These are phyloP conservation scores for Vanacampus margaritifer DNA, from an alignment of 2,113 vertebrate genomes.

Conservation along the genomic window DNA sequence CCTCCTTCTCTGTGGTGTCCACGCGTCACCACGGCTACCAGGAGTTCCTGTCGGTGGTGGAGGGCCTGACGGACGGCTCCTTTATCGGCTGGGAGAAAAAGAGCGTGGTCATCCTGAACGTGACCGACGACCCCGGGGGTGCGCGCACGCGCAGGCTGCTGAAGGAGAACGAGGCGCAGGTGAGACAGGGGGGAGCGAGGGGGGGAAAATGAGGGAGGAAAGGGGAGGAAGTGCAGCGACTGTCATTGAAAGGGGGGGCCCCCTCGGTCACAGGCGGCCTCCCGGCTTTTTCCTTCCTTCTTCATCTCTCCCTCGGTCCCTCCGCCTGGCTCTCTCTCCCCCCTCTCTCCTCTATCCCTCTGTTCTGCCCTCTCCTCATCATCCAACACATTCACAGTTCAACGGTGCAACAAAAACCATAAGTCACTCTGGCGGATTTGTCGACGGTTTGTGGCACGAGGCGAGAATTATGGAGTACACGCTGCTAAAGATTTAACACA, in stretches of 20 bases:
- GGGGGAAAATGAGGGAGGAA: constrained; percentile 50
- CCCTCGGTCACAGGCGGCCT: constrained; percentile 52
- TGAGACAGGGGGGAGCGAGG: constrained; percentile 73
- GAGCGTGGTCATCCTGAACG: constrained; percentile 86
- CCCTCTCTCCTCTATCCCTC: constrained; percentile 70
- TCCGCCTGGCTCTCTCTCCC: constrained; percentile 52
- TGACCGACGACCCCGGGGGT: constrained; percentile 83
- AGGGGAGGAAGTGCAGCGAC: constrained; percentile 63
- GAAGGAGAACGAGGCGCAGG: constrained; percentile 87
- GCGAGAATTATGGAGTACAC: constrained; percentile 10
- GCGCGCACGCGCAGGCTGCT: constrained; percentile 80
- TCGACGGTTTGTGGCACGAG: constrained; percentile 17
- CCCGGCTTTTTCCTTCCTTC: constrained; percentile 68
- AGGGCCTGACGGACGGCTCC: constrained; percentile 89
- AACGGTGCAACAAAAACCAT: constrained; percentile 40
- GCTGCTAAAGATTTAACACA: constrained; percentile 3
- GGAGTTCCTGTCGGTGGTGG: constrained; percentile 86
- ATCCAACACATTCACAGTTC: constrained; percentile 38
- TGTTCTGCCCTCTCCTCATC: constrained; percentile 57
- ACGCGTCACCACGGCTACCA: constrained; percentile 89
- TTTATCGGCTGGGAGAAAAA: constrained; percentile 95
- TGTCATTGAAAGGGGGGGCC: constrained; percentile 29
- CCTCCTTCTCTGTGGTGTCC: constrained; percentile 86
- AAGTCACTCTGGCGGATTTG: constrained; percentile 34
- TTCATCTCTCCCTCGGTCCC: constrained; percentile 66